These are phyloP conservation scores for Ephestia elutella DNA, from an alignment of 1,140 invertebrate genomes.

Conservation along the genomic window DNA sequence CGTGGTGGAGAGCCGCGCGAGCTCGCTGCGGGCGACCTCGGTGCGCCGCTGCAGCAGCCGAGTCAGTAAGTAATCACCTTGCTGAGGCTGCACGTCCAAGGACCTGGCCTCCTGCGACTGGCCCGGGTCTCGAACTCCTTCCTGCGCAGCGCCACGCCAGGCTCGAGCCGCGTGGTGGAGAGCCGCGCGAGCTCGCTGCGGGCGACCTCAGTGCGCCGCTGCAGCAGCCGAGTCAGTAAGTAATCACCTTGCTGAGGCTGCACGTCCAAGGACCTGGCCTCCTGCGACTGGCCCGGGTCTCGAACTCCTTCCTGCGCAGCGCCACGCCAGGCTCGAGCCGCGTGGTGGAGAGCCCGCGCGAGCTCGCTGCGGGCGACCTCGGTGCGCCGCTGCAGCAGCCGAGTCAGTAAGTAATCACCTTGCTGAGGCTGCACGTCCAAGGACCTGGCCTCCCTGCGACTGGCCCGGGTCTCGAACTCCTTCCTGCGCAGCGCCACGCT, in stretches of 20 bases:
- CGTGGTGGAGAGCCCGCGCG: slow-evolving; percentile 80
- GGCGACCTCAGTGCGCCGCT: too few relatives aligned
- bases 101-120: slow-evolving; percentile 59
- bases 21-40: slow-evolving; percentile 82
- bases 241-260: slow-evolving; percentile 68
- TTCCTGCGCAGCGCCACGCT: slow-evolving; percentile 83
- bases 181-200: slow-evolving; percentile 83
- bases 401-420: too few relatives aligned
- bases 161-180: slow-evolving; percentile 80
- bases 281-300: slow-evolving; percentile 71
- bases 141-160: slow-evolving; percentile 83
- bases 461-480: slow-evolving; percentile 80
- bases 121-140: slow-evolving; percentile 82
- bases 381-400: too few relatives aligned
- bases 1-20: slow-evolving; percentile 81
- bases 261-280: slow-evolving; percentile 66
- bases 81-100: slow-evolving; percentile 65
- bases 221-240: too few relatives aligned
- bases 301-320: slow-evolving; percentile 83
- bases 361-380: slow-evolving; percentile 83
- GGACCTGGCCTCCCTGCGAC: slow-evolving; percentile 58
- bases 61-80: too few relatives aligned
- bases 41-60: too few relatives aligned
- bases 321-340: slow-evolving; percentile 83
- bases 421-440: slow-evolving; percentile 67